Evolutionary conservation across 2,888 invertebrate species (phyloP).

Genomic region (Cyaniris semiargus): DNA sequence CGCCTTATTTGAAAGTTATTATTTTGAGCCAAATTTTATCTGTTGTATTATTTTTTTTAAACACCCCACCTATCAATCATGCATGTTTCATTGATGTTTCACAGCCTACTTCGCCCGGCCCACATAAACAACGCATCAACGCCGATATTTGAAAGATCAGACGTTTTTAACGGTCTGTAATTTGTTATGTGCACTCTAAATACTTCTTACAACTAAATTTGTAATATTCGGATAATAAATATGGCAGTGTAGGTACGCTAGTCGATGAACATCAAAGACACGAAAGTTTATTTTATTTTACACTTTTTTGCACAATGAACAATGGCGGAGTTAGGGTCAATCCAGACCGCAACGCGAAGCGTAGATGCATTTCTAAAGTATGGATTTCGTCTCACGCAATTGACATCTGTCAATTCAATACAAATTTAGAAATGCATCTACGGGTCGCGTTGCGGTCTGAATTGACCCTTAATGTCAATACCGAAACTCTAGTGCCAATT

Average conservation of each 20-base stretch:
- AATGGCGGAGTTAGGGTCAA: too few relatives aligned
- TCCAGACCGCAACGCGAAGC: too few relatives aligned
- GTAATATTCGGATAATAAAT: not conserved
- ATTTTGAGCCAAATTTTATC: too few relatives aligned
- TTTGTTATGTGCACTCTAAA: not conserved
- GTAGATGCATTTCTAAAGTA: too few relatives aligned
- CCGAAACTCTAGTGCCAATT: not conserved
- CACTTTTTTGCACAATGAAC: too few relatives aligned
- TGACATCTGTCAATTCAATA: too few relatives aligned
- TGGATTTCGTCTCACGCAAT: too few relatives aligned
- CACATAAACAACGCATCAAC: slow-evolving; percentile 16
- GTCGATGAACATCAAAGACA: not conserved
- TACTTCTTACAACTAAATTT: not conserved
- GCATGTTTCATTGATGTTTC: not conserved
- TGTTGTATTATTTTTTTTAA: too few relatives aligned
- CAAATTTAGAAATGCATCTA: too few relatives aligned
- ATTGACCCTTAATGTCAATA: too few relatives aligned
- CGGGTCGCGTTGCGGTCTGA: too few relatives aligned
- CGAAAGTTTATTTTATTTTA: not conserved
- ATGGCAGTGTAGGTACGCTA: not conserved
- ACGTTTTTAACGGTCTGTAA: slow-evolving; percentile 7
- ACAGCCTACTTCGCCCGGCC: slow-evolving; percentile 16
- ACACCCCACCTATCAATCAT: slow-evolving; percentile 2
- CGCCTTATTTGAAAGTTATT: too few relatives aligned
- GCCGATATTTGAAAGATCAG: slow-evolving; percentile 9